Evolutionary conservation across 2,888 invertebrate species (phyloP).

Genomic region (Drosophila leonis): DNA sequence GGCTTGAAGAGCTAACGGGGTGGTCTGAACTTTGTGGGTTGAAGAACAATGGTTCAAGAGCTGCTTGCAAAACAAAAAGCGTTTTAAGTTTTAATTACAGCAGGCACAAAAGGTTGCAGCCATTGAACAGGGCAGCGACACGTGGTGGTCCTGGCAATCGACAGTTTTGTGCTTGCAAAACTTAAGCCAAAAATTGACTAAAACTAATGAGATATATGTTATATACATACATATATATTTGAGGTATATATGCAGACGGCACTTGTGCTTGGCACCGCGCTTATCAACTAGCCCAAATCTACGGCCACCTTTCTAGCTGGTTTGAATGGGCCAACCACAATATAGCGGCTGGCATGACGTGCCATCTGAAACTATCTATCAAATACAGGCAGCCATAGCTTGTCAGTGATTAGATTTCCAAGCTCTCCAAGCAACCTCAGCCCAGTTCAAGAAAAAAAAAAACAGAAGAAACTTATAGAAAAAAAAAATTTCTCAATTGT

Average conservation of each 20-base stretch:
- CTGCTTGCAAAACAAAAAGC: slow-evolving; percentile 82
- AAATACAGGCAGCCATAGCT: slow-evolving; percentile 75
- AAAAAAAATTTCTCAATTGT: slow-evolving; percentile 76
- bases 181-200: slow-evolving; percentile 24
- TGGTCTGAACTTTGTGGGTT: slow-evolving; percentile 70
- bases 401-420: slow-evolving; percentile 76
- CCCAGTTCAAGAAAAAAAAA: slow-evolving; percentile 15
- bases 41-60: slow-evolving; percentile 78
- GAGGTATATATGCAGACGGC: slow-evolving; percentile 18
- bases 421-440: slow-evolving; percentile 52
- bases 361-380: slow-evolving; percentile 78
- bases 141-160: slow-evolving; percentile 55
- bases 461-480: slow-evolving; percentile 43
- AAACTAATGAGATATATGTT: slow-evolving; percentile 40
- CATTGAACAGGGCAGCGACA: slow-evolving; percentile 44
- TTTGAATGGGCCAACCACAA: slow-evolving; percentile 36
- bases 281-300: slow-evolving; percentile 57
- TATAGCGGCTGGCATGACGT: slow-evolving; percentile 42
- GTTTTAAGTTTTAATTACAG: slow-evolving; percentile 79
- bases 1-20: slow-evolving; percentile 15
- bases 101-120: slow-evolving; percentile 64
- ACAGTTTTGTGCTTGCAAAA: slow-evolving; percentile 23
- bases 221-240: slow-evolving; percentile 1
- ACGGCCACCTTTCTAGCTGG: slow-evolving; percentile 43
- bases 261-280: slow-evolving; percentile 53